phyloP scores from a whole-genome alignment of 2,888 invertebrate genomes.

The Entomobrya proxima region DNA sequence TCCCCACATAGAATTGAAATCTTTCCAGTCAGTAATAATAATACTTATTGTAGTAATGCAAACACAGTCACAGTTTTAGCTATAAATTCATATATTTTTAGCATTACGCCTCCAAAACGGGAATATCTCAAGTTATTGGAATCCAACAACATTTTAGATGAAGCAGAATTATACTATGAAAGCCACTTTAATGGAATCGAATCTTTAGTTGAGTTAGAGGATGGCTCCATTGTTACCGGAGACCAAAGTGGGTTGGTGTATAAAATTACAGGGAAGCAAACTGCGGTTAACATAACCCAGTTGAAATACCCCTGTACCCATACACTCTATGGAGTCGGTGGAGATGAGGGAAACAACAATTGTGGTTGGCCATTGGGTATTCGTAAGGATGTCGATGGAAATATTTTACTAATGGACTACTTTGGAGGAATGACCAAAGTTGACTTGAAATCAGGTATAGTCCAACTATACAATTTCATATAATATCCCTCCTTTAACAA shows the following conservation, averaged over 20 bases:
- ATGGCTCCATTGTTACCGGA: conserved; percentile 16
- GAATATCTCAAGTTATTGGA: neutral
- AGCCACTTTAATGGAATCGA: conserved; percentile 10
- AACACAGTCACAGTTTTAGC: neutral
- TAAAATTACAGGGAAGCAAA: conserved; percentile 10
- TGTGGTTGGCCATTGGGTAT: conserved; percentile 96
- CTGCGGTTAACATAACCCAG: conserved; percentile 3
- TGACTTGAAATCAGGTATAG: conserved; percentile 85
- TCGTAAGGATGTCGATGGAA: conserved; percentile 80
- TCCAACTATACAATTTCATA: neutral
- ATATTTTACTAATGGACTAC: conserved; percentile 43
- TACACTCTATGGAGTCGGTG: neutral
- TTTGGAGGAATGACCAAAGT: conserved; percentile 78
- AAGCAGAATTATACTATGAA: conserved; percentile 31
- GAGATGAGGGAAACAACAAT: neutral
- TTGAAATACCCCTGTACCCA: conserved; percentile 8
- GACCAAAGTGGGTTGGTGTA: conserved; percentile 24
- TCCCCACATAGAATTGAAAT: neutral
- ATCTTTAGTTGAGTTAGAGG: neutral
- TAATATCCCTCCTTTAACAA: neutral
- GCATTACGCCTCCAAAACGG: conserved; percentile 3
- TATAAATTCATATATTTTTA: neutral
- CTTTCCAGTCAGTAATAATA: conserved; percentile 9
- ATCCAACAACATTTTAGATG: conserved; percentile 23
- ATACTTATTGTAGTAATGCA: neutral